Percentiles rank a stretch among this genome's conserved stretches.
These are phyloP conservation scores for Aegypius monachus DNA, from an alignment of 2,113 vertebrate genomes.

Conservation along the genomic window DNA sequence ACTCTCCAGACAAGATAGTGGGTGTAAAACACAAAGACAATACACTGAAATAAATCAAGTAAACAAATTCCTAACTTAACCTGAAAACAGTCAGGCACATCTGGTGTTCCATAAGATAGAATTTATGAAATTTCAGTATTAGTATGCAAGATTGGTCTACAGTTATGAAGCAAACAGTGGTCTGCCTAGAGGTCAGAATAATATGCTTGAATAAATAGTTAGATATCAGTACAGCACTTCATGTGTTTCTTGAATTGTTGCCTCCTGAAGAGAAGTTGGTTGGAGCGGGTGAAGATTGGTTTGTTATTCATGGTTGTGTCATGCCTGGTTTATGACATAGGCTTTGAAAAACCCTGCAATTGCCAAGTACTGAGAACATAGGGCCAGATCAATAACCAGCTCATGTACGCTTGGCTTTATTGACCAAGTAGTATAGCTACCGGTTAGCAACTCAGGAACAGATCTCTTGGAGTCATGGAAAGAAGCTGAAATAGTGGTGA, in stretches of 20 bases:
- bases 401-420: background rate
- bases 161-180: background rate
- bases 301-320: background rate
- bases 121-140: background rate
- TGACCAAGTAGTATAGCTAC: background rate
- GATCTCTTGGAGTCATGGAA: background rate
- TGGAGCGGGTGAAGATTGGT: background rate
- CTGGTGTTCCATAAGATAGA: background rate
- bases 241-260: background rate
- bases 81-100: background rate
- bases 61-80: background rate
- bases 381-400: background rate
- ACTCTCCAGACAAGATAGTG: background rate
- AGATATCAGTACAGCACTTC: background rate
- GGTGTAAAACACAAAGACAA: background rate
- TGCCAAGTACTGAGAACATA: background rate
- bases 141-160: background rate
- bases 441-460: background rate
- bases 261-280: background rate
- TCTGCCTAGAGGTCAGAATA: background rate
- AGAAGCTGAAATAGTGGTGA: background rate
- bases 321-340: background rate
- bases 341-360: background rate
- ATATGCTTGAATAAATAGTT: background rate
- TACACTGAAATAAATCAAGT: background rate